Evolutionary conservation across 2,888 invertebrate genomes (phyloP).

Genomic region (Agriopis marginaria): DNA sequence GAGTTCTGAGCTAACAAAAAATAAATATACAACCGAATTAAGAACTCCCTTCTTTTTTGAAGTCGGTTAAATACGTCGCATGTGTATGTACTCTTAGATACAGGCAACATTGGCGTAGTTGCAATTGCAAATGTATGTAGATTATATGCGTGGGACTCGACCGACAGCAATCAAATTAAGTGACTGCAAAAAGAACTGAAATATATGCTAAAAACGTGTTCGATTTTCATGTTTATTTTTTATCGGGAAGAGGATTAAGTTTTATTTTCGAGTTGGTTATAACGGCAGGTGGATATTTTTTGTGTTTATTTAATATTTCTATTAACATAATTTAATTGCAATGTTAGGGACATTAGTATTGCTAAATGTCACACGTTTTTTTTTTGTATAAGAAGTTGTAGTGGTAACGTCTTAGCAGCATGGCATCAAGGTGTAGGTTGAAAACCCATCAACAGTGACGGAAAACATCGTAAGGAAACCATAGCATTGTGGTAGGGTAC

Average conservation of each 20-base stretch:
- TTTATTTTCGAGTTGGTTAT: constrained; percentile 17
- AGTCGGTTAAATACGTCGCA: constrained; percentile 11
- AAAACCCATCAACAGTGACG: too few species aligned
- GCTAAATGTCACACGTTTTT: too few species aligned
- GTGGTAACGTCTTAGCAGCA: too few species aligned
- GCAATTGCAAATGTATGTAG: constrained; percentile 75
- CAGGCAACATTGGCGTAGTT: constrained; percentile 37
- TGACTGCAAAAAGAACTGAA: constrained; percentile 62
- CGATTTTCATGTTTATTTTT: constrained; percentile 33
- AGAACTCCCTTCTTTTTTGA: too few species aligned
- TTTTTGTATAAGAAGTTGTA: too few species aligned
- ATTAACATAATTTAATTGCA: too few species aligned
- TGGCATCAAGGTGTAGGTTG: too few species aligned
- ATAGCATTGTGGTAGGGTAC: too few species aligned
- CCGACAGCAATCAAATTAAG: constrained; percentile 71
- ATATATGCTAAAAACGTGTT: constrained; percentile 61
- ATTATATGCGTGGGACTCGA: constrained; percentile 70
- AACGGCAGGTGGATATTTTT: not conserved
- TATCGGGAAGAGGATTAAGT: constrained; percentile 21
- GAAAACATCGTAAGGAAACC: too few species aligned
- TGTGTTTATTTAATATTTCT: not conserved
- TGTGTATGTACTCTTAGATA: constrained; percentile 36
- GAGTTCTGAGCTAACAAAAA: too few species aligned
- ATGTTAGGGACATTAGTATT: too few species aligned
- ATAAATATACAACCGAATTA: too few species aligned